Percentiles rank a stretch among this genome's conserved stretches.
Conservation (phyloP, 2,888 invertebrate species). For the Agrilus biguttatus region DNA sequence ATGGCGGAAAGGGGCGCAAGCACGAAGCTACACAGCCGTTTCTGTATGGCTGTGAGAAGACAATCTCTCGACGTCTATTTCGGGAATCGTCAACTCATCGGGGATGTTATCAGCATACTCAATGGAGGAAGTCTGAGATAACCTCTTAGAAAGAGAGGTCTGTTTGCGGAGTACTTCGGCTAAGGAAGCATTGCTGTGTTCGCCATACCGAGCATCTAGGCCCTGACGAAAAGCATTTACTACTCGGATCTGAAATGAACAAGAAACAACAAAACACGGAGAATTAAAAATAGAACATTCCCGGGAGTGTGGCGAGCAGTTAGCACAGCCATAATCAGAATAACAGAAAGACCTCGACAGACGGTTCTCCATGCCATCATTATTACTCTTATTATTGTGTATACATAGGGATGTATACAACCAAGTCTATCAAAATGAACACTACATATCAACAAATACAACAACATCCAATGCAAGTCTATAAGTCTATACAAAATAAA, state of each 20-base stretch:
- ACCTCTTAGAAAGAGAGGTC: conserved; percentile 81
- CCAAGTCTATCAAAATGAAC: too few species aligned
- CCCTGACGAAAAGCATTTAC: conserved; percentile 99
- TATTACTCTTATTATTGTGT: too few species aligned
- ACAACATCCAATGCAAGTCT: too few species aligned
- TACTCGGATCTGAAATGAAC: conserved; percentile 89
- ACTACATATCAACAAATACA: too few species aligned
- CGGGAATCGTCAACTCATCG: conserved; percentile 77
- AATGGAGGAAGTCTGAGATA: conserved; percentile 83
- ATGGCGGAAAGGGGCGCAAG: conserved; percentile 15
- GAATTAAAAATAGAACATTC: conserved; percentile 33
- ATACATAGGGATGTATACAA: too few species aligned
- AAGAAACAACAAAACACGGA: conserved; percentile 35
- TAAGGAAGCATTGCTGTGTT: conserved; percentile 82
- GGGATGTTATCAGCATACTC: conserved; percentile 83
- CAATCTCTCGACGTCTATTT: conserved; percentile 84
- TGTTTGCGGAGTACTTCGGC: conserved; percentile 90
- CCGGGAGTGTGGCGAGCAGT: conserved; percentile 26
- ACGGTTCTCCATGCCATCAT: conserved; percentile 13
- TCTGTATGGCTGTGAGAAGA: conserved; percentile 90
- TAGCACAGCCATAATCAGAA: conserved; percentile 30
- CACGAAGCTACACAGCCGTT: conserved; percentile 66
- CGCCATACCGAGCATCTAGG: conserved; percentile 87
- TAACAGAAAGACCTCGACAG: conserved; percentile 17
- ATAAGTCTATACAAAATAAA: too few species aligned